Base-by-base conservation (phyloP, 2,113 vertebrate species). In the Ia io region DNA sequence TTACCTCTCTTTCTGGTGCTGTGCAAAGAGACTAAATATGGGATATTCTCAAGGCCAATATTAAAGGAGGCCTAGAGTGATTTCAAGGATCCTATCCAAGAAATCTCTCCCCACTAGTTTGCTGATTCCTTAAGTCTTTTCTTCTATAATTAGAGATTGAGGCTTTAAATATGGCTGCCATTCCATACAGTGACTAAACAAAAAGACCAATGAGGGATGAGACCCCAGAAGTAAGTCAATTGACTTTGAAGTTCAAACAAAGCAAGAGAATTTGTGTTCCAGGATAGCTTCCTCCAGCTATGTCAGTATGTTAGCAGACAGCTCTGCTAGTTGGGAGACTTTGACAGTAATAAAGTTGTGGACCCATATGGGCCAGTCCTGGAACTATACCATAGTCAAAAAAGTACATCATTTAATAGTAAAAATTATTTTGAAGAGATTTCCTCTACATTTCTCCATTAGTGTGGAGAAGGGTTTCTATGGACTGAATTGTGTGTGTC, bases 341-440 rank as follows among this genome's bases (percentile, higher is more conserved):
- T 11, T 32, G 28, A n/a, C n/a, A n/a, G n/a, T n/a, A n/a, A n/a
- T n/a, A n/a, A n/a, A n/a, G n/a, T n/a, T n/a, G n/a, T n/a, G 37
- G 47, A 61, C 23, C n/a, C 40, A 20, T 1, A 1, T 28, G n/a
- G 49, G 9, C 76, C 53, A 78, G 63, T 40, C 70, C n/a, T 47
- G 71, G 14, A 69, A 65, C 84, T n/a, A 23, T 37, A 4, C 51
- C 71, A 18, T 40, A 53, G 65, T 30, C 51, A 73, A 53, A 40
- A 25, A 85, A 70, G 40, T n/a, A 63, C 12, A 35, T 17, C 30
- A 2, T 30, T 71, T 18, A 84, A 16, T 13, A 78, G 42, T 47
- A 59, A 67, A 37, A 77, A 49, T 95, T 25, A 79, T 65, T 88
- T 44, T 90, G 51, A 80, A 93, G 25, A 32, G 28, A 84, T 44